A percentile compares a stretch with the other conserved stretches of the same genome.
Conservation (phyloP, 2,888 invertebrate species). For the Chelonus formosanus region DNA sequence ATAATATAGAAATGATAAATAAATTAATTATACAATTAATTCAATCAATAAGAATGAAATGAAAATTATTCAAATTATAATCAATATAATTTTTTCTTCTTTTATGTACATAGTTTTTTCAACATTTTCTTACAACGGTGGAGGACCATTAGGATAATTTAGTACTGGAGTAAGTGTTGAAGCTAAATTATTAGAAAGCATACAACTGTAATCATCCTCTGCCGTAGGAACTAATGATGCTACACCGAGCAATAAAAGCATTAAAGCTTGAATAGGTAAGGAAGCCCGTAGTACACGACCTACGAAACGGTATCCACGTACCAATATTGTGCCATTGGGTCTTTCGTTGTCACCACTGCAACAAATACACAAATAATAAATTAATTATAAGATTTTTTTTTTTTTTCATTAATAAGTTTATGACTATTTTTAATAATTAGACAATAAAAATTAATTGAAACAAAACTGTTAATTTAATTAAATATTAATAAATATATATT, state of each 20-base stretch:
- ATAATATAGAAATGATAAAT: too few species aligned
- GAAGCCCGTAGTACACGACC: constrained; percentile 91
- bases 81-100: too few species aligned
- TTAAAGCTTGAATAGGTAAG: constrained; percentile 92
- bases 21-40: too few species aligned
- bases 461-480: not conserved
- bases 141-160: constrained; percentile 91
- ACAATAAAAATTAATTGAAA: not conserved
- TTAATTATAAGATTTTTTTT: constrained; percentile 3
- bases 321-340: constrained; percentile 71
- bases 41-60: too few species aligned
- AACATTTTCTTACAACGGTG: constrained; percentile 75
- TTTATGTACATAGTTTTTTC: too few species aligned
- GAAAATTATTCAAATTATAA: too few species aligned
- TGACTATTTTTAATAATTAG: too few species aligned
- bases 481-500: too few species aligned
- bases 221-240: constrained; percentile 91
- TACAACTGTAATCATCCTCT: constrained; percentile 85
- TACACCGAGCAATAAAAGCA: constrained; percentile 90
- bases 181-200: constrained; percentile 84
- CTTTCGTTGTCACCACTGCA: constrained; percentile 65
- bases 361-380: constrained; percentile 43
- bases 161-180: constrained; percentile 88
- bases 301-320: constrained; percentile 83
- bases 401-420: not conserved